Evolutionary conservation across 1,140 invertebrate species (phyloP).

Genomic region (Heliconius himera): DNA sequence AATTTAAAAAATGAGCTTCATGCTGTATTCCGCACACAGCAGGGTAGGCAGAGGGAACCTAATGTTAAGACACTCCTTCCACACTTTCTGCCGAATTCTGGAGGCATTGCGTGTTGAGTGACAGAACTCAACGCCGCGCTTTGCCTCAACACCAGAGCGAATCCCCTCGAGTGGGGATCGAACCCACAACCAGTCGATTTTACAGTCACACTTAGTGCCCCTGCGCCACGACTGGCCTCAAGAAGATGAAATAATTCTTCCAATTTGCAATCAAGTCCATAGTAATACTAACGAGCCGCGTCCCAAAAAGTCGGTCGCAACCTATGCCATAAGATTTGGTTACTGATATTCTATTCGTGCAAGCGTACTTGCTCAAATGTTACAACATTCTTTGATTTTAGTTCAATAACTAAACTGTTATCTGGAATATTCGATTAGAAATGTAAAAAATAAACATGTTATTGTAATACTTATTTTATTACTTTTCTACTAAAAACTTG

Average conservation of each 20-base stretch:
- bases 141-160: too few relatives aligned
- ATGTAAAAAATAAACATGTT: background rate
- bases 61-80: too few relatives aligned
- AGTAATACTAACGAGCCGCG: conserved; percentile 19
- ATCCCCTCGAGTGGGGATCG: too few relatives aligned
- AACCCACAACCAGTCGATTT: too few relatives aligned
- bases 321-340: conserved; percentile 27
- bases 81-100: too few relatives aligned
- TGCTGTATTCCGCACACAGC: too few relatives aligned
- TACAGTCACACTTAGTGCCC: too few relatives aligned
- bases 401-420: background rate
- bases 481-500: background rate
- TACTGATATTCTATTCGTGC: conserved; percentile 16
- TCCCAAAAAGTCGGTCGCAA: conserved; percentile 25
- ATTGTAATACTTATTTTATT: background rate
- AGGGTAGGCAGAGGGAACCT: too few relatives aligned
- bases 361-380: background rate
- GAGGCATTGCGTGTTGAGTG: too few relatives aligned
- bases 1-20: too few relatives aligned
- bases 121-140: too few relatives aligned
- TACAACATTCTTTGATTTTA: background rate
- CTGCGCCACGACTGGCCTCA: too few relatives aligned
- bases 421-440: background rate
- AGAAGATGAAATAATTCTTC: conserved; percentile 12
- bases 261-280: conserved; percentile 19